Conservation (phyloP, 2,113 vertebrate genomes). For the Macrotus californicus region DNA sequence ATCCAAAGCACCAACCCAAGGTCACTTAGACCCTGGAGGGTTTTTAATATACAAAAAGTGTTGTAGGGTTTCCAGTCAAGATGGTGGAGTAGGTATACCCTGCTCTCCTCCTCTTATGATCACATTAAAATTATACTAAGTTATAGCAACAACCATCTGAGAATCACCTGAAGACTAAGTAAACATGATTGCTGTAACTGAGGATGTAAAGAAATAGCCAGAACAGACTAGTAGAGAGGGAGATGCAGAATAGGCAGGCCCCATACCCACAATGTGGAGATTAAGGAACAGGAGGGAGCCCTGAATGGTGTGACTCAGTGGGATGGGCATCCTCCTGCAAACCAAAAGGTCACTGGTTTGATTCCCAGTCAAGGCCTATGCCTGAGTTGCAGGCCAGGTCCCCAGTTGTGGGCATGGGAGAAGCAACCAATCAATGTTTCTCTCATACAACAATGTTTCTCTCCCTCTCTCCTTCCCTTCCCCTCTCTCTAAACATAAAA, state of each 20-base stretch:
- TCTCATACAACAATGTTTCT: no score
- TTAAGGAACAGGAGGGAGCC: neutral
- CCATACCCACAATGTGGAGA: neutral
- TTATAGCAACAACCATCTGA: neutral
- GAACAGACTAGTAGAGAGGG: neutral
- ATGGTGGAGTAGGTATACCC: neutral
- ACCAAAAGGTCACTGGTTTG: no score
- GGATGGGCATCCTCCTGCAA: no score
- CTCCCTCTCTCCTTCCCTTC: no score
- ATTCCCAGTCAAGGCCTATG: no score
- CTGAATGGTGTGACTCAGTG: no score
- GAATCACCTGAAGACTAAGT: neutral
- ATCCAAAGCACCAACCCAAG: neutral
- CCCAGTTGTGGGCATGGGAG: no score
- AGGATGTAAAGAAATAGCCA: neutral
- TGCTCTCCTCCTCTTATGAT: neutral
- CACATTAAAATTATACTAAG: neutral
- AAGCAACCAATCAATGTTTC: no score
- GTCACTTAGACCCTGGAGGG: neutral
- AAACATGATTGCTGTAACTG: neutral
- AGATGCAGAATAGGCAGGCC: neutral
- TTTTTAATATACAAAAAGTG: neutral
- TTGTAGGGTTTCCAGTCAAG: neutral
- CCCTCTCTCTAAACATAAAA: no score
- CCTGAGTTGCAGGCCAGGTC: no score